A percentile compares a stretch with the other conserved stretches of the same genome.
phyloP scores from a whole-genome alignment of 2,113 vertebrate genomes.

The Charina bottae region DNA sequence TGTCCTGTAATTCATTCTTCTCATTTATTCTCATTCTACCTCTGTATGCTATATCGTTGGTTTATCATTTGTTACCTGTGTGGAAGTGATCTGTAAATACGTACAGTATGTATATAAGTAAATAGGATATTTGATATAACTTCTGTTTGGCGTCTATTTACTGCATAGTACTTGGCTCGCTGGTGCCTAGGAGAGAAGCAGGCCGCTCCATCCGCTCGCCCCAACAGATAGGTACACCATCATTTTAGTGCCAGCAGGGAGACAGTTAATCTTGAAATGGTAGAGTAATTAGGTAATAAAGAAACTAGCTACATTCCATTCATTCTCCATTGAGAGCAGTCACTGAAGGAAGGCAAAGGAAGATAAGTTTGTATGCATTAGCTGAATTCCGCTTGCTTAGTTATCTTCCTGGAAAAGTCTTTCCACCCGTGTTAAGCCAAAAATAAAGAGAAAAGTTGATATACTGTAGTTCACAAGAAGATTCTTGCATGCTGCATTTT shows the following conservation, averaged over 20 bases:
- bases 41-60: no score
- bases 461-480: background rate
- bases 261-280: background rate
- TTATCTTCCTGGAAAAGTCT: background rate
- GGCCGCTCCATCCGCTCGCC: no score
- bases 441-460: background rate
- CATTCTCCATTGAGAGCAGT: background rate
- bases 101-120: no score
- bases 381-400: background rate
- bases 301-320: background rate
- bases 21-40: no score
- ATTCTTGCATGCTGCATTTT: background rate
- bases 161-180: no score
- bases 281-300: background rate
- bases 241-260: background rate
- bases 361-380: background rate
- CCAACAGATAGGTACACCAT: background rate
- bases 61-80: no score
- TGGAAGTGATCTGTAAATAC: no score
- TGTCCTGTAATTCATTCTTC: no score
- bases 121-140: no score
- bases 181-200: no score
- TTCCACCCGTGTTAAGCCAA: background rate
- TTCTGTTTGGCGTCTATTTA: no score
- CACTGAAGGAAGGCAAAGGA: background rate